Base-by-base conservation (phyloP, 2,113 vertebrate species). In the Leuciscus idus region DNA sequence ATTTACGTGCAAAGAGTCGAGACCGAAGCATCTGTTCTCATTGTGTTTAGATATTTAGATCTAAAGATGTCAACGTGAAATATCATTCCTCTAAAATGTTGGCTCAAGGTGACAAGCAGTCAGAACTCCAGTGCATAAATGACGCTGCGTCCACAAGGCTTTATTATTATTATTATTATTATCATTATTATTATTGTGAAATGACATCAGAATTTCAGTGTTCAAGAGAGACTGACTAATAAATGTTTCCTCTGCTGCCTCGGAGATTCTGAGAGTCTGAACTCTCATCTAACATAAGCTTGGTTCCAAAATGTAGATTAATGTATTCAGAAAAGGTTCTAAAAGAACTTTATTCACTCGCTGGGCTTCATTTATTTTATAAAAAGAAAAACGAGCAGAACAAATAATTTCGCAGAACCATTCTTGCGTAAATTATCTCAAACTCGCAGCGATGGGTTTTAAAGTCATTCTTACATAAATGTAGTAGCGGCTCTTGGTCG, bases 271-370 rank as follows among this genome's bases (percentile, higher is more conserved):
- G 55, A 79, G 77, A 79, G 77, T 23, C 55, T 79, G 19, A 80
- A 43, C 79, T 81, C 79, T 84, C 72, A 15, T 23, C 39, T 72
- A 81, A 87, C 77, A 74, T 84, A 90, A 86, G 85, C 90, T 91
- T 80, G 86, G 84, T 87, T 89, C 78, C 85, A 84, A 83, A 89
- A 88, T 90, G 84, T 91, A 89, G 85, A 85, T 75, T 33, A 89
- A 89, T 87, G 86, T 86, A 73, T 78, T 73, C 73, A 78, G 26
- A 80, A 68, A 84, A 68, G 50, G 28, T 81, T 83, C 68, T 86
- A 80, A 85, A 86, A 86, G 62, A 86, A 57, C 52, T 78, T 36
- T 57, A 52, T 76, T 52, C 30, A 39, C 36, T 62, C 3, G 2
- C 30, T 43, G 33, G 57, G 77, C 76, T 57, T 33, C 52, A 15